Evolutionary conservation across 2,888 invertebrate species (phyloP), one percentile per base, ranked within the genome.

Genomic region (Lathronympha strigana): DNA sequence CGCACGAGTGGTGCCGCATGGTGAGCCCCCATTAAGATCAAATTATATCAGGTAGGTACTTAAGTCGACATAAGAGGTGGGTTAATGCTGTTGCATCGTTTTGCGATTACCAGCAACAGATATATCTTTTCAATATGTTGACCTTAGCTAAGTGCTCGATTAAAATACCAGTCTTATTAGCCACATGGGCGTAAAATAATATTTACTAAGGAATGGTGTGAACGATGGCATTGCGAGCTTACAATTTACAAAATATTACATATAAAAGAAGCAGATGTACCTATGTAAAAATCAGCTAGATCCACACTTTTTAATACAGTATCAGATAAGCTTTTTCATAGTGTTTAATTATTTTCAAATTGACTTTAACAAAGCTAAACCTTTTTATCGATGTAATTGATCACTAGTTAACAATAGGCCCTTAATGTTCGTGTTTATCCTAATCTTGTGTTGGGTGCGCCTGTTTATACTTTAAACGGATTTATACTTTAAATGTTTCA

Each of bases 381-480:
- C n/a, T 25, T 5, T 11, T 36, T 40, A 40, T 54, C 38, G 17
- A 15, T n/a, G 23, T 38, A 54, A 54, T 38, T 38, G 23, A 38
- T 54, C 25, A 15, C 15, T 25, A 28, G 11, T 40, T 40, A 54
- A 54, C 38, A 54, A 54, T 54, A 15, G 25, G 25, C 25, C 40
- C 40, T 38, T 54, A 40, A 40, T 54, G 23, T 15, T 40, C 25
- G 40, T 54, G n/a, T 17, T 54, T 54, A 40, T 54, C n/a, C n/a
- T n/a, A n/a, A 54, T 40, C 54, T 40, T 40, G 40, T 28, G 54
- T 25, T 49, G 40, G 55, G 63, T 55, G 55, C 40, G 55, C 55
- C 63, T 23, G 25, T 25, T 25, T 25, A 25, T 4, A 25, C 25
- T 25, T 25, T 25, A 25, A 4, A 6, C 4, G 25, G 6, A 25